A percentile compares a stretch with the other conserved stretches of the same genome.
These are phyloP conservation scores for Desoria tigrina DNA, from an alignment of 2,888 invertebrate species.

Conservation along the genomic window DNA sequence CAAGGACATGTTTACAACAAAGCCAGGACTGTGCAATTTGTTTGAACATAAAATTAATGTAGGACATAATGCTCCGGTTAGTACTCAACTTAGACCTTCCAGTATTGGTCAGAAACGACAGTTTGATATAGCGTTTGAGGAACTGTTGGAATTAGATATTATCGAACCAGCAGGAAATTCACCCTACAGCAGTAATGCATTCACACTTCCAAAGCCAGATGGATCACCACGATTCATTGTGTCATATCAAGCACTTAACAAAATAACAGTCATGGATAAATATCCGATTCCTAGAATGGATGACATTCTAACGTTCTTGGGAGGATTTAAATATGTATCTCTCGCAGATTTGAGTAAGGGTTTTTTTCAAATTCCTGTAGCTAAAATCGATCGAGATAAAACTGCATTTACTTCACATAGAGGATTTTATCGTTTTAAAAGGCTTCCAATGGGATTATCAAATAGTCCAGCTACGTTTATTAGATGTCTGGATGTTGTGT, in stretches of 20 bases:
- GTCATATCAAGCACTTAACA: neutral
- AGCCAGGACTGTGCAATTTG: constrained; percentile 17
- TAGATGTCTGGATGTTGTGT: constrained; percentile 54
- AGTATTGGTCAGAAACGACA: neutral
- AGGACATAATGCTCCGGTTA: constrained; percentile 7
- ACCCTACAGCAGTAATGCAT: neutral
- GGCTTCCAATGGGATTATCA: constrained; percentile 55
- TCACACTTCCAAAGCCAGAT: constrained; percentile 11
- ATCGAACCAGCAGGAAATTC: neutral
- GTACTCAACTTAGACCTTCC: neutral
- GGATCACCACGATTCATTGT: neutral
- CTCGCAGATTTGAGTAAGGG: constrained; percentile 10
- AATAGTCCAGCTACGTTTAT: constrained; percentile 56
- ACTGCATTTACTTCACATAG: constrained; percentile 9
- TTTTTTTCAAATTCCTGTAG: constrained; percentile 4
- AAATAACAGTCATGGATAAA: constrained; percentile 3
- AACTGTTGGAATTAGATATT: constrained; percentile 1
- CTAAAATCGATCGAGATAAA: neutral
- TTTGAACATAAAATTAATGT: constrained; percentile 15
- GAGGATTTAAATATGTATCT: neutral
- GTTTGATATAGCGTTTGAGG: neutral
- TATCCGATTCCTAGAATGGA: constrained; percentile 16
- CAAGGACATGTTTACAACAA: constrained; percentile 14
- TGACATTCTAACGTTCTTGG: constrained; percentile 6
- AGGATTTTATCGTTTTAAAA: constrained; percentile 53